Base-by-base conservation (phyloP, 53 echinoderm and acorn worm species). In the Paelopatides confundens region DNA sequence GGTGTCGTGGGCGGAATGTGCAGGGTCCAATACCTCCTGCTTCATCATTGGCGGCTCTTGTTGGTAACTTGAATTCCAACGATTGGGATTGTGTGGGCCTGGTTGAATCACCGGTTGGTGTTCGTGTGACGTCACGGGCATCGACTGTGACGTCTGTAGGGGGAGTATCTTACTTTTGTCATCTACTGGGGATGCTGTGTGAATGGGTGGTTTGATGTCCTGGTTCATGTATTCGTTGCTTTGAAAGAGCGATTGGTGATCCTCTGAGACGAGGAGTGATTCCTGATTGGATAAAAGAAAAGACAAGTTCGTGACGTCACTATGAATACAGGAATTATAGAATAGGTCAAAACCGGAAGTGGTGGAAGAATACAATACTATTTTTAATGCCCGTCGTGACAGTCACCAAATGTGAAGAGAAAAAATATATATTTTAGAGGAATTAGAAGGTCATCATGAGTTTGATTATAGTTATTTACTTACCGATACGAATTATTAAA, bases 181-280 rank as follows among this genome's bases (percentile, higher is more conserved):
- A 40, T 83, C 84, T n/a, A 65, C 65, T 11, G 84, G 27, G 13
- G 81, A 17, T 37, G 84, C n/a, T 64, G 23, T 36, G 21, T 33
- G 38, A 8, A 34, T 81, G 26, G 33, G 31, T 63, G 84, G 84
- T n/a, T 83, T 83, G 12, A 83, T 83, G 46, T 83, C 84, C 27
- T 83, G 84, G 23, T 65, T 83, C 47, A 79, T 79, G 65, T 83
- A 83, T 21, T 63, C 63, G 31, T 36, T 83, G 47, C 39, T 83
- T 34, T 63, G 84, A 31, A 64, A 83, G 9, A 83, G 63, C 32
- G 84, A 64, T 35, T 83, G 84, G 52, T 79, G 79, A 38, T 83
- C 84, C 15, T 83, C 84, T 5, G 84, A 83, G 36, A 83, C 84
- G 39, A 83, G 65, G 34, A 83, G 65, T 33, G 84, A 63, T 83